phyloP scores from a whole-genome alignment of 2,888 invertebrate species.

The Orchestes rusci region DNA sequence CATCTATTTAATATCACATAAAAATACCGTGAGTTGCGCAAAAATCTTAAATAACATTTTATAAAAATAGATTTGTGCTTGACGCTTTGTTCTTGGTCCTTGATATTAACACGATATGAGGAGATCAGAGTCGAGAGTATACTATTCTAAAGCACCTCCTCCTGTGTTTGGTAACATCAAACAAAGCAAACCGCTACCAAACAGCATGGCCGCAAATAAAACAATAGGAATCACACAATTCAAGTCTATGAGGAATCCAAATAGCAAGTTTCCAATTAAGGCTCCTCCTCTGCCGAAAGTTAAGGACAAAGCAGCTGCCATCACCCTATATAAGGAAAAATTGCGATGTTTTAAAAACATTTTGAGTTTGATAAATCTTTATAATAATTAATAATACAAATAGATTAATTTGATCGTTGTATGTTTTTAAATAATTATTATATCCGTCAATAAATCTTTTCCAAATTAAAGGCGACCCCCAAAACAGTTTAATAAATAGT shows the following conservation, averaged over 20 bases:
- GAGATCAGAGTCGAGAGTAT: too few species aligned
- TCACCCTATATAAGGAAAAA: too few species aligned
- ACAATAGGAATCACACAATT: slow-evolving; percentile 71
- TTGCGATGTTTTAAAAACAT: too few species aligned
- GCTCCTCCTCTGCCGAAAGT: slow-evolving; percentile 75
- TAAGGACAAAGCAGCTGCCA: slow-evolving; percentile 73
- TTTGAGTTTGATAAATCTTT: too few species aligned
- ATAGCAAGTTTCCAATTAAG: slow-evolving; percentile 65
- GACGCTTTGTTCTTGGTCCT: too few species aligned
- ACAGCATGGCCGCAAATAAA: slow-evolving; percentile 64
- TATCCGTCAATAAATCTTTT: too few species aligned
- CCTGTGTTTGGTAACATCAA: slow-evolving; percentile 70
- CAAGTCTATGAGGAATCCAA: slow-evolving; percentile 73
- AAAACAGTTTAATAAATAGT: too few species aligned
- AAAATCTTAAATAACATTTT: slow-evolving; percentile 6
- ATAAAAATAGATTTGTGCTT: slow-evolving; percentile 20
- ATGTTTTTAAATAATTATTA: too few species aligned
- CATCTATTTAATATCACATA: slow-evolving; percentile 21
- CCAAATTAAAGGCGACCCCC: too few species aligned
- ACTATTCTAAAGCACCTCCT: slow-evolving; percentile 62
- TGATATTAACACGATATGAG: too few species aligned
- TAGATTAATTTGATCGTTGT: too few species aligned
- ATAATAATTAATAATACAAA: too few species aligned
- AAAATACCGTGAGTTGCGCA: slow-evolving; percentile 16
- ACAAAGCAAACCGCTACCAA: slow-evolving; percentile 67